A percentile compares a stretch with the other conserved stretches of the same genome.
Conservation (phyloP, 1,140 invertebrate genomes). For the Hermatobates lingyangjiaoensis region DNA sequence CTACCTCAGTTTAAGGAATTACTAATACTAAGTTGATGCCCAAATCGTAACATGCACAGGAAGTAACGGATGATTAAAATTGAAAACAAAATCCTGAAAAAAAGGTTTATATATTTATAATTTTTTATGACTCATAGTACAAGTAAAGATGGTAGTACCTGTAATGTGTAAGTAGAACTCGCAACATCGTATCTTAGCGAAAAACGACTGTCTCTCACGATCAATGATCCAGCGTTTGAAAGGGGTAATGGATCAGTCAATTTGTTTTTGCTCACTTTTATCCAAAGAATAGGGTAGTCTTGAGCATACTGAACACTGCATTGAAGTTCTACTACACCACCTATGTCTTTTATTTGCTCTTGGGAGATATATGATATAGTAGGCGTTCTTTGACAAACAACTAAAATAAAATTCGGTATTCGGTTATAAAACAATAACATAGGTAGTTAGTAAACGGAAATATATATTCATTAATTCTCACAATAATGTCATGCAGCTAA, state of each 20-base stretch:
- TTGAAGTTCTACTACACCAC: constrained; percentile 64
- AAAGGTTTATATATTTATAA: no score
- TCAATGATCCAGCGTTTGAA: constrained; percentile 57
- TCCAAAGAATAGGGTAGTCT: constrained; percentile 72
- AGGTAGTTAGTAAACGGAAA: no score
- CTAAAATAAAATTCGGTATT: constrained; percentile 33
- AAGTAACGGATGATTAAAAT: no score
- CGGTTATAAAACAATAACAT: no score
- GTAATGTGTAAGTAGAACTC: constrained; percentile 59
- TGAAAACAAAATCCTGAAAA: no score
- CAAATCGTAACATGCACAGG: no score
- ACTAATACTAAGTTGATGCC: no score
- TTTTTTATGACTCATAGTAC: no score
- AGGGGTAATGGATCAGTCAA: constrained; percentile 43
- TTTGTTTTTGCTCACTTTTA: constrained; percentile 37
- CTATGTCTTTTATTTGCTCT: constrained; percentile 79
- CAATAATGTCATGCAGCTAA: no score
- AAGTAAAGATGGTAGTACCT: constrained; percentile 38
- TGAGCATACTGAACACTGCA: constrained; percentile 77
- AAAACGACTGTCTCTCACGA: constrained; percentile 72
- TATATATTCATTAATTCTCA: no score
- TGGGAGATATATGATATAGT: constrained; percentile 81
- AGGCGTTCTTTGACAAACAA: constrained; percentile 49
- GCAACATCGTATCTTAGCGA: constrained; percentile 58
- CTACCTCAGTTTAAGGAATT: no score